Base-by-base conservation (phyloP, 2,888 invertebrate genomes). In the Acleris literana region DNA sequence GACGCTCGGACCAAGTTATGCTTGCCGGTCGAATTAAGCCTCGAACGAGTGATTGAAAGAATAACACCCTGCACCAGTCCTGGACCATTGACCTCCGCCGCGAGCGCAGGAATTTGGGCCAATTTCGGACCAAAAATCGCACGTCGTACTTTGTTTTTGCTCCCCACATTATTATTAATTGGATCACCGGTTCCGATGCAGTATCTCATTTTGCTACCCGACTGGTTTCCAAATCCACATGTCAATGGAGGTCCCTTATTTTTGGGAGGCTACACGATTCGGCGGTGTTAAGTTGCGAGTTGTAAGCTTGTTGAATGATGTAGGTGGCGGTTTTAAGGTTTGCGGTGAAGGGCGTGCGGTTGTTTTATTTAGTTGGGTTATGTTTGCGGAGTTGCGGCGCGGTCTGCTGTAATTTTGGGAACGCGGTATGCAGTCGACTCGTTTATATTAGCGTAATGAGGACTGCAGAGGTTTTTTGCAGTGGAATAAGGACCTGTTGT, bases 41-140 rank as follows among this genome's bases (percentile, higher is more conserved):
- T 39, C 39, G 13, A 39, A 13, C 13, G 13, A 13, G 13, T 13
- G 39, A 39, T 39, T 39, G 13, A 11, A 39, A 13, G 3, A 39
- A 39, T 85, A 86, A 83, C 85, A 84, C 85, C 84, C 71, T 80
- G 84, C 80, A 91, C 92, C 87, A 85, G 90, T 91, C 85, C 80
- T 71, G 16, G 83, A 74, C 76, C 87, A 73, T 83, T 81, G 84
- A 85, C 80, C 88, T 71, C 66, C 72, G 76, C 83, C 77, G 71
- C 68, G 68, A 77, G 86, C 88, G 80, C 74, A 75, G 84, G 89
- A 81, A 88, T 90, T 87, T 86, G 84, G 79, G 84, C 86, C 81
- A 85, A 89, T 88, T 91, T 87, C 81, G 87, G 82, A 72, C 78
- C 85, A 82, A 85, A 88, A 90, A 86, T 91, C 87, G 87, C 90